Evolutionary conservation across 2,113 vertebrate species (phyloP), one percentile per base, ranked within the genome.

Genomic region (Rostratula benghalensis): DNA sequence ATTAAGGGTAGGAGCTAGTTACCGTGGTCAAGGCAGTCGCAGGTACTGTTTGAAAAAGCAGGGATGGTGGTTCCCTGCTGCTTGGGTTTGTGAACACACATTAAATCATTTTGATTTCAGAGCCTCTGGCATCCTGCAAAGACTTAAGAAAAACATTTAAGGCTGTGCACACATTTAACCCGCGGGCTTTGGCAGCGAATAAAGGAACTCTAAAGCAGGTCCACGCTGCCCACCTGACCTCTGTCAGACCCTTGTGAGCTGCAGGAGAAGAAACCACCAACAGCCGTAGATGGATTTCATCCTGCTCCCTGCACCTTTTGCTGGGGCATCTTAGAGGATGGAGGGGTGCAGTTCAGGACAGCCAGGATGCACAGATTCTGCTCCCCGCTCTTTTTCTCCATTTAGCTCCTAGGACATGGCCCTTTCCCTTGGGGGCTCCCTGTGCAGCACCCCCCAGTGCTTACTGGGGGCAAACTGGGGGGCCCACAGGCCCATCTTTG

Each of bases 261-360:
- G 20, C 75, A 23, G 35, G 69, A 30, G 18, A 6, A 41, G 77
- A 19, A 24, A 2, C 3, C 3, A 7, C n/a, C 68, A 11, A 6
- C 13, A 25, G 48, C 1, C 3, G 0, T 3, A 3, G 39, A 5
- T 1, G 1, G 2, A 3, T 21, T 67, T 48, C 7, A 45, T 11
- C 64, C 64, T 13, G 23, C 45, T 43, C 59, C 33, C 23, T 3
- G 33, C 2, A 6, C 60, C 28, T 35, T 33, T 33, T 17, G 14
- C 54, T 9, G 2, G 3, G 6, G 8, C 16, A 5, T 3, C 10
- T 8, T 13, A 14, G 50, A 0, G 14, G 53, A 19, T 8, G 35
- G 25, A 73, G 21, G 4, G 31, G 21, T 2, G 31, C 20, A 7
- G 51, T 3, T 37, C 63, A 24, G 54, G 54, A 8, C 27, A 46